phyloP scores from a whole-genome alignment of 2,797 vertebrate species.

The Premnoplex brunnescens region DNA sequence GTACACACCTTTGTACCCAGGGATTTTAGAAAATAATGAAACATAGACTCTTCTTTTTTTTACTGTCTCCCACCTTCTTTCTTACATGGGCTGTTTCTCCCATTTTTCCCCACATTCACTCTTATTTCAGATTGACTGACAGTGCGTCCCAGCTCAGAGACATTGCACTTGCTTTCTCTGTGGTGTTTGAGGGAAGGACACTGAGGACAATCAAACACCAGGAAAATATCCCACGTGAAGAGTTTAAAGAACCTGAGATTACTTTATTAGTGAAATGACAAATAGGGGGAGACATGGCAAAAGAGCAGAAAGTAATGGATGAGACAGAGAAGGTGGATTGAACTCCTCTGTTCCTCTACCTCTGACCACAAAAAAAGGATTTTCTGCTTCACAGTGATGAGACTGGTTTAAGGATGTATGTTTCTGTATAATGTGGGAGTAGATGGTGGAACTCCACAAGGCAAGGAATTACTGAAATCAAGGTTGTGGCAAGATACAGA shows the following conservation, averaged over 20 bases:
- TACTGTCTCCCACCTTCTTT: not conserved
- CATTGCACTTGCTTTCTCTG: not conserved
- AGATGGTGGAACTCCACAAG: not conserved
- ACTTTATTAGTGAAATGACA: constrained; percentile 7
- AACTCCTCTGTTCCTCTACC: not conserved
- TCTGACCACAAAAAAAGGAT: not conserved
- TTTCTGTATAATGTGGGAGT: not conserved
- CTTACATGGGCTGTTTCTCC: not conserved
- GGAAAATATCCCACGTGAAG: not conserved
- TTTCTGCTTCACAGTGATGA: not conserved
- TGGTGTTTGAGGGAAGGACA: not conserved
- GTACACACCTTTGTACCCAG: not conserved
- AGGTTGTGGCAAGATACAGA: not conserved
- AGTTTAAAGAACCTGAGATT: not conserved
- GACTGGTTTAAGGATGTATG: not conserved
- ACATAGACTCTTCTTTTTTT: not conserved
- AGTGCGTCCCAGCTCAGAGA: not conserved
- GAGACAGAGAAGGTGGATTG: constrained; percentile 28
- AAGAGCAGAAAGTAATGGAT: constrained; percentile 53
- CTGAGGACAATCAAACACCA: not conserved
- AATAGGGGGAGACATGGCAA: not conserved
- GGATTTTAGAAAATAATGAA: not conserved
- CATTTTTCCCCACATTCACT: not conserved
- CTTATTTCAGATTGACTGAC: not conserved
- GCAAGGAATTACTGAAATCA: not conserved